A percentile compares a stretch with the other conserved stretches of the same genome.
Conservation (phyloP, 2,113 vertebrate genomes). For the Ranitomeya imitator region DNA sequence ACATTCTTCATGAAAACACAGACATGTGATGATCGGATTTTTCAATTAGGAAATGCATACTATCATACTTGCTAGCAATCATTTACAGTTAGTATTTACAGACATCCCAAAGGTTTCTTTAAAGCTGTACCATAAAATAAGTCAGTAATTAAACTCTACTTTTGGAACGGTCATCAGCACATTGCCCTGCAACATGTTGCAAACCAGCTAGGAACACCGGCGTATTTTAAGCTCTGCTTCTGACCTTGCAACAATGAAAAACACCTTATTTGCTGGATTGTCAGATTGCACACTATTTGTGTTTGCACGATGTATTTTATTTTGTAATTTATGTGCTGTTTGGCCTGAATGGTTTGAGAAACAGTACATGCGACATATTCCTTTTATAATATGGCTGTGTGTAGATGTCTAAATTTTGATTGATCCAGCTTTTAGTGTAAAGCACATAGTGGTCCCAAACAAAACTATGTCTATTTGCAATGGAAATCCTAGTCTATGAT, state of each 20-base stretch:
- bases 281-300: conserved; percentile 58
- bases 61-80: conserved; percentile 92
- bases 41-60: conserved; percentile 92
- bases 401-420: background rate
- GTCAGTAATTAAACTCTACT: conserved; percentile 75
- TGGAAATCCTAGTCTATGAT: background rate
- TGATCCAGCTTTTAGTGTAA: conserved; percentile 9
- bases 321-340: background rate
- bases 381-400: conserved; percentile 39
- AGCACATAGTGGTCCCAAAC: conserved; percentile 6
- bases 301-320: background rate
- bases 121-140: conserved; percentile 75
- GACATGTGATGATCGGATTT: conserved; percentile 88
- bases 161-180: conserved; percentile 38
- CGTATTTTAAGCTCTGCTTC: conserved; percentile 68
- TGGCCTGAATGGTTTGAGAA: conserved; percentile 31
- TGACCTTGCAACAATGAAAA: conserved; percentile 82
- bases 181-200: conserved; percentile 45
- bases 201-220: background rate
- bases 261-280: conserved; percentile 92
- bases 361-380: conserved; percentile 11
- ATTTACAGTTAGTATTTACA: conserved; percentile 98
- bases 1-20: conserved; percentile 85
- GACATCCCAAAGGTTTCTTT: conserved; percentile 88
- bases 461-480: background rate